A percentile compares a stretch with the other conserved stretches of the same genome.
phyloP scores from a whole-genome alignment of 2,113 vertebrate genomes.

The Cathartes aura region DNA sequence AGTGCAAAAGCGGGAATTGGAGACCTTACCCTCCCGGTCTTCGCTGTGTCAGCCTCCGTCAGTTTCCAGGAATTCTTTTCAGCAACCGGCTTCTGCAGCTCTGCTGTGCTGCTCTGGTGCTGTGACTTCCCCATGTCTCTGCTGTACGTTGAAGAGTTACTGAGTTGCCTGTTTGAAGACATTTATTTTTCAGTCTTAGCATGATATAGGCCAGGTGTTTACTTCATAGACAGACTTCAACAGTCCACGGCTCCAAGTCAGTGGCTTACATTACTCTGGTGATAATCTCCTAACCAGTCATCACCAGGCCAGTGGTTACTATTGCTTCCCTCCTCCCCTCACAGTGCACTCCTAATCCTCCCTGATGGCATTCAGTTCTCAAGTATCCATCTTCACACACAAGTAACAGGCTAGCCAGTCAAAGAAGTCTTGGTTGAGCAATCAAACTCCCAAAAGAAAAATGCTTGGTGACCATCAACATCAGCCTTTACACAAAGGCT shows the following conservation, averaged over 20 bases:
- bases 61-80: slow-evolving; percentile 83
- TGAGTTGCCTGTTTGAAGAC: slow-evolving; percentile 72
- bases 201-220: neutral
- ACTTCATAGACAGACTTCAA: neutral
- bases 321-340: neutral
- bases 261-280: neutral
- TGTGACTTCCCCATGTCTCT: slow-evolving; percentile 39
- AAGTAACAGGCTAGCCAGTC: neutral
- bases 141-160: slow-evolving; percentile 70
- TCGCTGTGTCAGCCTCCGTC: slow-evolving; percentile 88
- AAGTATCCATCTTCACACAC: neutral
- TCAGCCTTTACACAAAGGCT: neutral
- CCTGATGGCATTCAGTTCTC: neutral
- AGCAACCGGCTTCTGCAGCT: slow-evolving; percentile 50
- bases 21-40: slow-evolving; percentile 86
- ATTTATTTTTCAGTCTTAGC: neutral
- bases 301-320: neutral
- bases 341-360: neutral
- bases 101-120: slow-evolving; percentile 60
- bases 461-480: neutral
- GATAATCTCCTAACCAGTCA: neutral
- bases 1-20: neutral
- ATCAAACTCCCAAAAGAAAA: neutral
- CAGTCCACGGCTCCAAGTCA: neutral
- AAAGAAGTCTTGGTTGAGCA: neutral